Base-by-base conservation (phyloP, 2,888 invertebrate species). In the Neria commutata region DNA sequence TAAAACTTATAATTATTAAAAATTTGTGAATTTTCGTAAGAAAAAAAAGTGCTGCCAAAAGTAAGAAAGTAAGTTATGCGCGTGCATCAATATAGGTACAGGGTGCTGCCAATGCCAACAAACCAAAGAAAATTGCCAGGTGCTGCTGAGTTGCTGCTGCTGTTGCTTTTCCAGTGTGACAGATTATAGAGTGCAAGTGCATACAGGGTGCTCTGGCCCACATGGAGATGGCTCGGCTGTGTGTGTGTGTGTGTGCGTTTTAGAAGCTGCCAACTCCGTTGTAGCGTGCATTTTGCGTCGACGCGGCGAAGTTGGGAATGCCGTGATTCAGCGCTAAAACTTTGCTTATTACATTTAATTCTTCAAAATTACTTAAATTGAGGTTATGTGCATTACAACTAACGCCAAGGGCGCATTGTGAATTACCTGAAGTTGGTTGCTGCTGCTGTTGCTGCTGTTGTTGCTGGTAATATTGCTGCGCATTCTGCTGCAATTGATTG, bases 321-420 rank as follows among this genome's bases (percentile, higher is more conserved):
- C 89, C 89, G 71, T 91, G 91, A 79, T 92, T 91, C 56, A 92
- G 81, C 8, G 92, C 90, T 70, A 92, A 81, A 60, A 92, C 90
- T 83, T 92, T 92, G 47, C 90, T 89, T 33, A 92, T 91, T 71
- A 92, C 90, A 76, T 90, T 91, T 52, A 92, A 83, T 80, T 92
- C 92, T 76, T 91, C 91, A 57, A 87, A 86, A 63, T 80, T 76
- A 68, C 73, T 75, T 65, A 73, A 66, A 59, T 67, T 69, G 46
- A 69, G 63, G 45, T 62, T 86, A 85, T 25, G 80, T 81, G n/a
- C 79, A 61, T 63, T 73, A 51, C 42, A 63, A 40, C 61, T 49
- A 52, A 63, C 53, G 50, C 48, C 63, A n/a, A n/a, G n/a, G 25
- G 62, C 53, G 55, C 67, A 67, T 57, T 62, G 60, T 64, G 68